Percentiles rank a stretch among this genome's conserved stretches.
Evolutionary conservation across 2,797 vertebrate genomes (phyloP).

Genomic region (Triplophysa bombifrons): DNA sequence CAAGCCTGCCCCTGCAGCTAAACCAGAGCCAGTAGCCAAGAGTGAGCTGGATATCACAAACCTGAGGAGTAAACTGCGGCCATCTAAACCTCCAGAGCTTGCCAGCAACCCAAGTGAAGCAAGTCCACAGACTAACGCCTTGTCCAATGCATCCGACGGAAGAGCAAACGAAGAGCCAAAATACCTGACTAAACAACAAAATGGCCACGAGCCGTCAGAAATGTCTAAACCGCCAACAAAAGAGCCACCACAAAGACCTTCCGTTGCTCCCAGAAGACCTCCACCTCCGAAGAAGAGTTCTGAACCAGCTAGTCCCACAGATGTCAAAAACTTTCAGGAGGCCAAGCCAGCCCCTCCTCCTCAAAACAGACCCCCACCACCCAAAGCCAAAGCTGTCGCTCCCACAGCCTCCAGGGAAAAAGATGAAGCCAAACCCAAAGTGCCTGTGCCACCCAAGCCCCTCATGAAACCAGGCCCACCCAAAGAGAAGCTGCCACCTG

Average conservation of each 20-base stretch:
- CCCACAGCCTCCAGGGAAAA: slow-evolving; percentile 62
- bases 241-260: slow-evolving; percentile 84
- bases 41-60: slow-evolving; percentile 91
- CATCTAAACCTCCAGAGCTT: slow-evolving; percentile 83
- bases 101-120: slow-evolving; percentile 69
- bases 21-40: slow-evolving; percentile 81
- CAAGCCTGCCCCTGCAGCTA: slow-evolving; percentile 83
- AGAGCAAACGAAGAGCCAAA: slow-evolving; percentile 72
- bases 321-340: slow-evolving; percentile 80
- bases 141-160: slow-evolving; percentile 55
- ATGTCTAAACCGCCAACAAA: slow-evolving; percentile 75
- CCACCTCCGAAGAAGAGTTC: slow-evolving; percentile 91
- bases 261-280: slow-evolving; percentile 87
- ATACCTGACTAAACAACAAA: slow-evolving; percentile 74
- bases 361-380: slow-evolving; percentile 81
- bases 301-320: slow-evolving; percentile 71
- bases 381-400: slow-evolving; percentile 83
- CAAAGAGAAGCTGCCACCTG: slow-evolving; percentile 78
- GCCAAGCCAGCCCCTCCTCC: slow-evolving; percentile 59
- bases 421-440: slow-evolving; percentile 82
- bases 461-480: slow-evolving; percentile 80
- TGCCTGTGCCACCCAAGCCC: slow-evolving; percentile 77
- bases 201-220: slow-evolving; percentile 73
- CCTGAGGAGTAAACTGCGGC: slow-evolving; percentile 92
- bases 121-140: slow-evolving; percentile 61